Evolutionary conservation across 2,888 invertebrate species (phyloP), one percentile per base, ranked within the genome.

Genomic region (Nymphalis polychloros): DNA sequence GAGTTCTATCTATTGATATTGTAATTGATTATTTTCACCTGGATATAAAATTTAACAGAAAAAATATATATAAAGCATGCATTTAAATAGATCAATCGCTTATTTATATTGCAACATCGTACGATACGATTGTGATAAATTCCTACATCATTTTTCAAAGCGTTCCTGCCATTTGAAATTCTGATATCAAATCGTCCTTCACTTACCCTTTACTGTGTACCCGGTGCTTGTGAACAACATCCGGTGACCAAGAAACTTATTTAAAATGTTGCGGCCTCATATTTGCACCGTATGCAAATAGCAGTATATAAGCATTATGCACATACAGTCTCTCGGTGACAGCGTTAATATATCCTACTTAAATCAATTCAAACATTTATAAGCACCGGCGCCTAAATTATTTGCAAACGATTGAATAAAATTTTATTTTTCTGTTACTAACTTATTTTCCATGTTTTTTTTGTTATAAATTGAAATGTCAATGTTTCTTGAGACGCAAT

Each of bases 151-250:
- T 71, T 71, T 65, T 73, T 76, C 76, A 77, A 77, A 76, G 63
- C 66, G 53, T 53, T 59, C 55, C 59, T 76, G 75, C 70, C 72
- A 80, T 82, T 82, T 83, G 78, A 78, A 80, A 79, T 86, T 83
- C 84, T 71, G 84, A 88, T 89, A 88, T 80, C 80, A 73, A 72
- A 72, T 71, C 81, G 90, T 88, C 90, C 90, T 91, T 90, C 88
- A 78, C 71, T 65, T 86, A 84, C 85, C 89, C 89, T 88, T 84
- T 80, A 75, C 77, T 72, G 75, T 66, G 63, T 68, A 60, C 65
- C 68, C 66, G 67, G 55, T 53, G 74, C 73, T 77, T 77, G 81
- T 81, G 81, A 85, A 82, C 75, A 80, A 88, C 86, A 88, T 88
- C 88, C 88, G 88, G 86, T 81, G 80, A 65, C 70, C 75, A 73